Conservation (phyloP, 2,113 vertebrate genomes). For the Asarcornis scutulata region DNA sequence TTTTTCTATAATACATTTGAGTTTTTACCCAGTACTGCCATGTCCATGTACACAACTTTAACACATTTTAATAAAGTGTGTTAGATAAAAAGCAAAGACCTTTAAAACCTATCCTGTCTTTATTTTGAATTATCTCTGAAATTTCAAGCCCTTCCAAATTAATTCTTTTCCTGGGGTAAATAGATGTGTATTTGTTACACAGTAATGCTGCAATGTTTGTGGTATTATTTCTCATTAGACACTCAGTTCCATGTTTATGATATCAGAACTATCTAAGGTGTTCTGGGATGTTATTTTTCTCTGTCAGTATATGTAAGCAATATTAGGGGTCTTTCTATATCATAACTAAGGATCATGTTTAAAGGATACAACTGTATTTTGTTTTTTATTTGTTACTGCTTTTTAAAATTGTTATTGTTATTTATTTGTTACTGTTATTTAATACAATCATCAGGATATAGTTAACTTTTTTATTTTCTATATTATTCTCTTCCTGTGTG, state of each 20-base stretch:
- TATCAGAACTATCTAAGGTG: background rate
- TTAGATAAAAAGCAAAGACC: background rate
- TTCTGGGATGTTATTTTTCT: background rate
- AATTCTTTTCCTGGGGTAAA: background rate
- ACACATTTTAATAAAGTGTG: background rate
- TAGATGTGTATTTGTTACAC: background rate
- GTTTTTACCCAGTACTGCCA: background rate
- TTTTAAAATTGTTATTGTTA: background rate
- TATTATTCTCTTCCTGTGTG: background rate
- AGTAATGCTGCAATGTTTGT: background rate
- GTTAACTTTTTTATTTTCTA: background rate
- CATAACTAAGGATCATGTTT: background rate
- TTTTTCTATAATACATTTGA: background rate
- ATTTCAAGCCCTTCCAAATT: background rate
- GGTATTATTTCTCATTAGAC: background rate
- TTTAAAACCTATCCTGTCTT: background rate
- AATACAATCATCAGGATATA: background rate
- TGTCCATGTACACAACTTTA: background rate
- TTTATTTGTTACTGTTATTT: background rate
- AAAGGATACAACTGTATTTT: background rate
- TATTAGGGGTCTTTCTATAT: background rate
- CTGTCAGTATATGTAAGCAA: background rate
- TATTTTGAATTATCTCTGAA: background rate
- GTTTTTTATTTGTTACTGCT: background rate
- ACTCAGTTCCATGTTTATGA: background rate